A percentile compares a stretch with the other conserved stretches of the same genome.
phyloP scores from a whole-genome alignment of 2,797 vertebrate genomes.

The Sternarchorhynchus goeldii region DNA sequence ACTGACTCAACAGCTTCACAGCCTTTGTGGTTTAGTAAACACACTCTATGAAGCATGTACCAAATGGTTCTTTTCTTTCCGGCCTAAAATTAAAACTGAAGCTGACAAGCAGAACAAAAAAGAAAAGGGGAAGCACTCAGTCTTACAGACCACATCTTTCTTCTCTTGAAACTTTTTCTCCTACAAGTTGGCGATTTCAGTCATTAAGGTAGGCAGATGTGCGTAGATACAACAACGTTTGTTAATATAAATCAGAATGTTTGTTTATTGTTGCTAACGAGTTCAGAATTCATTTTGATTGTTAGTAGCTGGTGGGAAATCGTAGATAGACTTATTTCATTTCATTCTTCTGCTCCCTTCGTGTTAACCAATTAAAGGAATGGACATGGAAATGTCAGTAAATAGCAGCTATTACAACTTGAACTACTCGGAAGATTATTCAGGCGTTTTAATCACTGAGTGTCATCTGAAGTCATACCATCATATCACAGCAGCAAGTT shows the following conservation, averaged over 20 bases:
- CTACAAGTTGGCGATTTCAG: too few species aligned
- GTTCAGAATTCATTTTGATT: not conserved
- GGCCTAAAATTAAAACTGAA: not conserved
- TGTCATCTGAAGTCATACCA: not conserved
- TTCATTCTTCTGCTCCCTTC: not conserved
- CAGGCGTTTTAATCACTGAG: not conserved
- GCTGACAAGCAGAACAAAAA: not conserved
- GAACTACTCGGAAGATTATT: not conserved
- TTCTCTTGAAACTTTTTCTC: not conserved
- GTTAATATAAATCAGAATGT: too few species aligned
- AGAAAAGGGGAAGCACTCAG: conserved; percentile 10
- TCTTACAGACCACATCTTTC: not conserved
- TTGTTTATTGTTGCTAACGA: not conserved
- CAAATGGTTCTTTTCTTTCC: not conserved
- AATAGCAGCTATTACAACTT: not conserved
- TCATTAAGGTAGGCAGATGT: conserved; percentile 5
- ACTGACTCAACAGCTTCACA: too few species aligned
- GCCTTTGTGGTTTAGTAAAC: not conserved
- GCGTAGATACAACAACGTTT: not conserved
- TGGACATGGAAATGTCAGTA: not conserved
- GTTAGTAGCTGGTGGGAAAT: not conserved
- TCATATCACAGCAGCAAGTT: conserved; percentile 33
- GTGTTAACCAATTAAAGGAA: not conserved
- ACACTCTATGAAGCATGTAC: not conserved
- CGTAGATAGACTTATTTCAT: not conserved